Evolutionary conservation across 2,888 invertebrate species (phyloP).

Genomic region (Agelastica alni): DNA sequence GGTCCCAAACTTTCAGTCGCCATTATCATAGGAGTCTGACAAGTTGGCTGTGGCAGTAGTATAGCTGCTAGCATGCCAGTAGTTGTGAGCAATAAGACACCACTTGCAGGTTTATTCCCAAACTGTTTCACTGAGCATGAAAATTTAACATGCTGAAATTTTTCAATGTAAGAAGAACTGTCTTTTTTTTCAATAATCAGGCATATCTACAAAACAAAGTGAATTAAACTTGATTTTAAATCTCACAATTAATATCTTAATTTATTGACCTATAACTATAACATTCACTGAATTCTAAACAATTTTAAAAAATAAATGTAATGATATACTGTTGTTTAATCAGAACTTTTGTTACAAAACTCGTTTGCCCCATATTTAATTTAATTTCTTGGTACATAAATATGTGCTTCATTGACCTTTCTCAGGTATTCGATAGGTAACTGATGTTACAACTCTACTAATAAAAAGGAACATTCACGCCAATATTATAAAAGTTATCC

Average conservation of each 20-base stretch:
- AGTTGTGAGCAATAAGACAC: constrained; percentile 76
- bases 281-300: too few species aligned
- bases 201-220: constrained; percentile 58
- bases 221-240: neutral
- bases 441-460: too few species aligned
- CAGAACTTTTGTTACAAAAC: too few species aligned
- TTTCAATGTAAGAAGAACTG: constrained; percentile 74
- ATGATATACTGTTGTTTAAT: too few species aligned
- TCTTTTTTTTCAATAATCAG: constrained; percentile 79
- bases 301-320: too few species aligned
- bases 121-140: constrained; percentile 84
- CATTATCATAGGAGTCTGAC: constrained; percentile 59
- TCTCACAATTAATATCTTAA: neutral
- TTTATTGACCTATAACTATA: too few species aligned
- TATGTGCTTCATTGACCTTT: too few species aligned
- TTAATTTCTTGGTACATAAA: too few species aligned
- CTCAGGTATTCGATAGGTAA: too few species aligned
- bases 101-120: constrained; percentile 81
- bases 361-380: too few species aligned
- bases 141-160: constrained; percentile 74
- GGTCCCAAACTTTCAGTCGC: constrained; percentile 68
- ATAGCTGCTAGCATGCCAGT: constrained; percentile 80
- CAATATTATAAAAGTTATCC: too few species aligned
- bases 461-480: too few species aligned
- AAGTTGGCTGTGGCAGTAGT: constrained; percentile 61